Evolutionary conservation across 1,140 invertebrate genomes (phyloP).

Genomic region (Grapholita molesta): DNA sequence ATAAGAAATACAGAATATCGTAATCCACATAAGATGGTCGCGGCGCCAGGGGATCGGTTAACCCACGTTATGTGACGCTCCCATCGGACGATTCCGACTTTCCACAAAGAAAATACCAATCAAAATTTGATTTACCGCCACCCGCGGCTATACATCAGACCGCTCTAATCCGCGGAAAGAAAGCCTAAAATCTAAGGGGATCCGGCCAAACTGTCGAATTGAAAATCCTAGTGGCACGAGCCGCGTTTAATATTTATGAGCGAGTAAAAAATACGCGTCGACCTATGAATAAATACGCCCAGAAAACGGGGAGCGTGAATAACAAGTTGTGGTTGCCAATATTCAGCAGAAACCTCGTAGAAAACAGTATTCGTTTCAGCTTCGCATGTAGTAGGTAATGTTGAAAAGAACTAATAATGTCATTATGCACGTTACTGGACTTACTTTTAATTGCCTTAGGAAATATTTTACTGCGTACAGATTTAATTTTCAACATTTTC

Average conservation of each 20-base stretch:
- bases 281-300: slow-evolving; percentile 50
- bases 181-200: slow-evolving; percentile 67
- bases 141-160: slow-evolving; percentile 73
- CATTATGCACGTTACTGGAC: neutral
- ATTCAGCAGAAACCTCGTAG: neutral
- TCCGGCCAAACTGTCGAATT: slow-evolving; percentile 58
- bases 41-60: slow-evolving; percentile 67
- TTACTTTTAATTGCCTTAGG: slow-evolving; percentile 2
- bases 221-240: slow-evolving; percentile 60
- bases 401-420: neutral
- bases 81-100: slow-evolving; percentile 61
- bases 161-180: slow-evolving; percentile 65
- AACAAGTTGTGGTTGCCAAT: neutral
- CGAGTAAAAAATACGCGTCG: slow-evolving; percentile 45
- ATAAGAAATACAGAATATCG: slow-evolving; percentile 42
- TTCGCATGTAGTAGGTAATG: neutral
- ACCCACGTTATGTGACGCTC: slow-evolving; percentile 61
- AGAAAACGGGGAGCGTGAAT: slow-evolving; percentile 12
- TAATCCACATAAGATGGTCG: slow-evolving; percentile 55
- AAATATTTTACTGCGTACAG: neutral
- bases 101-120: slow-evolving; percentile 76
- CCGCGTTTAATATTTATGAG: slow-evolving; percentile 68
- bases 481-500: neutral
- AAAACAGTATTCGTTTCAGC: neutral
- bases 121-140: slow-evolving; percentile 77